Evolutionary conservation across 1,140 invertebrate species (phyloP).

Genomic region (Eriocheir sinensis): DNA sequence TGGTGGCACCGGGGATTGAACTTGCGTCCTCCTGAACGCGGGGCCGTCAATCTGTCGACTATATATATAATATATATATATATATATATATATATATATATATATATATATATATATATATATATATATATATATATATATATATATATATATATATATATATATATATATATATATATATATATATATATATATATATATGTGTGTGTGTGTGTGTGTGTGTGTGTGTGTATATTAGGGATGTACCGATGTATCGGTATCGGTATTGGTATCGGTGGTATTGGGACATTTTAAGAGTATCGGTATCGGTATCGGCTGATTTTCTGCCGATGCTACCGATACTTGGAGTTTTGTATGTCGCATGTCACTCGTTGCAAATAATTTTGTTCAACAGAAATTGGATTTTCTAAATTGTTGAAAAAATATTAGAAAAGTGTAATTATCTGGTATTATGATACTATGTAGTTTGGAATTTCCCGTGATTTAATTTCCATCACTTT

Average conservation of each 20-base stretch:
- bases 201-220: neutral
- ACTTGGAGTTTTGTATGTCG: neutral
- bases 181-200: slow-evolving; percentile 30
- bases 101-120: slow-evolving; percentile 38
- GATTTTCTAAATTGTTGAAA: too few species aligned
- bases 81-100: slow-evolving; percentile 47
- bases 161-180: slow-evolving; percentile 42
- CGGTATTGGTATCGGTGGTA: neutral
- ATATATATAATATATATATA: too few species aligned
- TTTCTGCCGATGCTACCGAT: too few species aligned
- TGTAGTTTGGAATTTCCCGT: too few species aligned
- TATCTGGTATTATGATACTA: too few species aligned
- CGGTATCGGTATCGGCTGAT: too few species aligned
- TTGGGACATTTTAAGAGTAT: neutral
- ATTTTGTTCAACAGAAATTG: neutral
- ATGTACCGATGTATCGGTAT: neutral
- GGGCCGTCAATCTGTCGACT: too few species aligned
- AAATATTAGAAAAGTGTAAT: too few species aligned
- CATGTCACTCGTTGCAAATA: neutral
- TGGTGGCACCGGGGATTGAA: too few species aligned
- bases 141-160: slow-evolving; percentile 59
- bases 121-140: slow-evolving; percentile 51
- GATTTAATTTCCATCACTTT: too few species aligned
- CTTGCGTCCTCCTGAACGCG: too few species aligned
- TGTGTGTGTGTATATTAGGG: neutral